These are phyloP conservation scores for Craterocephalus amniculus DNA, from an alignment of 2,797 vertebrate species.

Conservation along the genomic window DNA sequence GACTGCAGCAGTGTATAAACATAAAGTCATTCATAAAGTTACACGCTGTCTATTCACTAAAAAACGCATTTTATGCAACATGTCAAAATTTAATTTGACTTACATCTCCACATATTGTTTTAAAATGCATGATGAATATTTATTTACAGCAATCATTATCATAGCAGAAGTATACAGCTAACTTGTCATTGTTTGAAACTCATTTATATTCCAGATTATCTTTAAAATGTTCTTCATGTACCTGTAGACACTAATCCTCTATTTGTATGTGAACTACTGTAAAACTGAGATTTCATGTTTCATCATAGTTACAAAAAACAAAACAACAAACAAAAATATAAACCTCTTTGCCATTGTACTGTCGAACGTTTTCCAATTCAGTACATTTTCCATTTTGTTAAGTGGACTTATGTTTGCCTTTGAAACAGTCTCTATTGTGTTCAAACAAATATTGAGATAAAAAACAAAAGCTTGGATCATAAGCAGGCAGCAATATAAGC, in stretches of 20 bases:
- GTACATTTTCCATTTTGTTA: slow-evolving; percentile 24
- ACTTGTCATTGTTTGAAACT: slow-evolving; percentile 21
- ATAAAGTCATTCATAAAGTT: slow-evolving; percentile 5
- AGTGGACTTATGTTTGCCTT: slow-evolving; percentile 17
- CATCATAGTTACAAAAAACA: too few relatives aligned
- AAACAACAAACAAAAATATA: too few relatives aligned
- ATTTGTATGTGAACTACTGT: too few relatives aligned
- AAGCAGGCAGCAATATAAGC: neutral
- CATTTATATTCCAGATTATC: slow-evolving; percentile 19
- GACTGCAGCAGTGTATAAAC: slow-evolving; percentile 34
- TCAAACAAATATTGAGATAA: slow-evolving; percentile 18
- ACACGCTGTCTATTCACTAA: neutral
- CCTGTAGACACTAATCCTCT: too few relatives aligned
- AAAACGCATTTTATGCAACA: neutral
- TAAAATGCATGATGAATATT: neutral
- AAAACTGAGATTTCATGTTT: slow-evolving; percentile 3
- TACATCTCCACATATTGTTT: neutral
- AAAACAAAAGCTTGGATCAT: slow-evolving; percentile 26
- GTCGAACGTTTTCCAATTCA: slow-evolving; percentile 37
- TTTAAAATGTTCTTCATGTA: slow-evolving; percentile 8
- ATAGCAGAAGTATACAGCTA: slow-evolving; percentile 13
- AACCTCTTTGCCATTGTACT: neutral
- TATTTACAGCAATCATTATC: slow-evolving; percentile 25
- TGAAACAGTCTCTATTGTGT: slow-evolving; percentile 32
- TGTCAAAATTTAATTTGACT: slow-evolving; percentile 11